Base-by-base conservation (phyloP, 2,113 vertebrate species). In the Pteruthius melanotis region DNA sequence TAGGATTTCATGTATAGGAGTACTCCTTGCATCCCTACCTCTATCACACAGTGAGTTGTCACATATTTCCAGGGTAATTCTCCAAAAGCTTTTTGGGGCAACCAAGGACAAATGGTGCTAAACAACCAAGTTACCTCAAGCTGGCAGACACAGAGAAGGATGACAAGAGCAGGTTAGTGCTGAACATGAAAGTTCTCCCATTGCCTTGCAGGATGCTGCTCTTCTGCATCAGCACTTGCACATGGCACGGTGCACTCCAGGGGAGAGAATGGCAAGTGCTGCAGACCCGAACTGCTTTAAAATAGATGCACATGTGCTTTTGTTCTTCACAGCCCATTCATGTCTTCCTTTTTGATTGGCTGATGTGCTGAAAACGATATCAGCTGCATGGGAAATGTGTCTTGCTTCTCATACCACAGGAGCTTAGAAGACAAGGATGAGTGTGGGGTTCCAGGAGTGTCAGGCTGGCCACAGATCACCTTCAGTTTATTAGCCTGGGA, bases 221-320 rank as follows among this genome's bases (percentile, higher is more conserved):
- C 8, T 81, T 77, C 30, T 11, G 11, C n/a, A 39, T n/a, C 15
- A 76, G 74, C 23, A 27, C 49, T 54, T 39, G n/a, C 16, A 11
- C 15, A 31, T 28, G 27, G 6, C 24, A 28, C 0, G 0, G n/a
- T 13, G 33, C 13, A 5, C 27, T 24, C 21, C 49, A 63, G 49
- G 27, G 13, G 20, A 84, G 79, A 81, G 37, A 77, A 52, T 6
- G 35, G 39, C 15, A 26, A 19, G 17, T 27, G 20, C 59, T 42
- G 16, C 39, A 74, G 54, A 72, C n/a, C 31, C 18, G 57, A 39
- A 47, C 27, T 57, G 42, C 53, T 77, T 77, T 72, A 53, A 68
- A 81, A 47, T 31, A 77, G 24, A 49, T n/a, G 31, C 15, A 35
- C 0, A 0, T 2, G 4, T 72, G 23, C 2, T 78, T 82, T 68